Evolutionary conservation across 2,113 vertebrate species (phyloP), one percentile per base, ranked within the genome.

Genomic region (Leucopsar rothschildi): DNA sequence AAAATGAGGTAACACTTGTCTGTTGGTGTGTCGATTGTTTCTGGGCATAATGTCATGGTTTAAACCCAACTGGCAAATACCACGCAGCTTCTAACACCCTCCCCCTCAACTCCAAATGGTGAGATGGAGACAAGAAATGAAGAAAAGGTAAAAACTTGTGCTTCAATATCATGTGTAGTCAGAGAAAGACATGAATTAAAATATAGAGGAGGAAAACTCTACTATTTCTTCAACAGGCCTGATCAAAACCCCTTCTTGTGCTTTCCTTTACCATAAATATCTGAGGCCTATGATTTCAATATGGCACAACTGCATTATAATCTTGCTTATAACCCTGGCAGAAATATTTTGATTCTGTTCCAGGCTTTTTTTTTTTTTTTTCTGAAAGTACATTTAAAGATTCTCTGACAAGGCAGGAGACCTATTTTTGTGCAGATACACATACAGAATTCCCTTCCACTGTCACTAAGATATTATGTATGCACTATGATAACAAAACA

Each of bases 231-330:
- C n/a, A 35, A 85, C 7, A 49, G 4, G 2, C 2, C 0, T 18
- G 8, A 35, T 63, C 47, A 76, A 44, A 53, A 21, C 1, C 0
- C 1, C 6, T 12, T 65, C 21, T 45, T 39, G 5, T 15, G 8
- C 17, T 87, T 91, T 86, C 15, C 27, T 77, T 49, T 69, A 65
- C 37, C 11, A 7, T 27, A 45, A 61, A 6, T 61, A 77, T n/a
- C 18, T 22, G 12, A 93, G 18, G 15, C 8, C 69, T 85, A 10
- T 35, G 49, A 72, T 79, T 85, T 80, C 52, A 50, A 4, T 33
- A 66, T n/a, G 16, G 18, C 49, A 77, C 12, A 86, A 53, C 5
- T 49, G 23, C 27, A 29, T 57, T 81, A 65, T 45, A 57, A 80
- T 37, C 42, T 73, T 49, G 14, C 17, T 27, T 25, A 42, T 10